Evolutionary conservation across 53 echinoderm and acorn worm genomes (phyloP), one percentile per base, ranked within the genome.

Genomic region (Temnopleurus reevesii): DNA sequence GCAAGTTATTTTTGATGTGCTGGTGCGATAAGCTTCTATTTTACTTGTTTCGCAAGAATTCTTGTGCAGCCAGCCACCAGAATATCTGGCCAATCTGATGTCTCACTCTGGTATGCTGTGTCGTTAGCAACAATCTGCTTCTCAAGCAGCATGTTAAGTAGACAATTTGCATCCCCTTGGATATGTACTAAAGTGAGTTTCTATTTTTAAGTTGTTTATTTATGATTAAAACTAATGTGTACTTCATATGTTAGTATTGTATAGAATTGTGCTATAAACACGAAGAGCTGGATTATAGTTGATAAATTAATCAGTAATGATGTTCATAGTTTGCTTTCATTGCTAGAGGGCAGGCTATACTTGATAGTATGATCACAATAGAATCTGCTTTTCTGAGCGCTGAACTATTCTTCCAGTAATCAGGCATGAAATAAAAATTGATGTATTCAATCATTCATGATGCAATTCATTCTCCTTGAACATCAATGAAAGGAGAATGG

Each of bases 191-290:
- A 7, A 38, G 38, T 71, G 41, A 71, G 71, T 71, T 71, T 63
- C n/a, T 71, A 21, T 71, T 38, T 71, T n/a, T 71, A 71, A 71
- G 13, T 21, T 71, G 71, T 71, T 71, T 38, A 71, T 71, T 71
- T 71, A 71, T 71, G 38, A 71, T 71, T n/a, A 56, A 21, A 38
- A 71, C 19, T 71, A 41, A 36, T 41, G 7, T 71, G 71, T 71
- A 13, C 41, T 71, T 36, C 71, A 63, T 12, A 33, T 63, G 63
- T 63, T 15, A 29, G 34, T 15, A 34, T 18, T 31, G 33, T 71
- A 41, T 71, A 71, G 21, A 56, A 71, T 71, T 71, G 71, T 71
- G 71, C 71, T 71, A 41, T 38, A n/a, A 71, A 71, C 19, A 41
- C n/a, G 23, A 41, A 30, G n/a, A 71, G 41, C 71, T 41, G 36